Evolutionary conservation across 2,888 invertebrate species (phyloP), one percentile per base, ranked within the genome.

Genomic region (Ashinkailepas kermadecensis): DNA sequence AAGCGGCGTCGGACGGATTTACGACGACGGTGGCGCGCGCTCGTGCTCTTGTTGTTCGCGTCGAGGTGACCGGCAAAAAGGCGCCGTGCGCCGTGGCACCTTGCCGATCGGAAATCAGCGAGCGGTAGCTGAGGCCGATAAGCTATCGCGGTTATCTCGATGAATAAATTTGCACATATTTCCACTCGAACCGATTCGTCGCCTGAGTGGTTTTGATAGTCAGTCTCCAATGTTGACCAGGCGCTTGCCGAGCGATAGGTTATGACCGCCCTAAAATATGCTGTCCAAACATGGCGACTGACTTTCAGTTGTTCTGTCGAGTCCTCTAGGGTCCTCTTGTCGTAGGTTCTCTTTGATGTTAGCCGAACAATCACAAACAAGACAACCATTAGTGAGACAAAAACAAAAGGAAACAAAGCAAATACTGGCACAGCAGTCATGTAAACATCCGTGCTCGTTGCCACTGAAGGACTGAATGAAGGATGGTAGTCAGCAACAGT

Each of bases 131-230:
- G 18, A 15, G 18, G 13, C 15, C 62, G 62, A 62, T 62, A 62
- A 62, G 62, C 62, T 62, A 62, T 62, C 62, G 62, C 15, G 18
- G 62, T 15, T 62, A 62, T 62, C 62, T 9, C 62, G 18, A 56
- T 70, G 82, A 64, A 81, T 70, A 80, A 82, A 80, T 56, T 74
- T 59, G 39, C 80, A 81, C 64, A 80, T 62, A 81, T 58, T 81
- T 79, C 58, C 58, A 70, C 79, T 56, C 80, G 80, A 82, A 80
- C 62, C 62, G 56, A 80, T 82, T 80, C 81, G 21, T 67, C 18
- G 62, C 58, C 54, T 80, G n/a, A 64, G 62, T 80, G 81, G 56
- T 74, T 80, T 81, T 58, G 82, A 80, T 64, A 70, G 65, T 18
- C 62, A 62, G 18, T 62, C 62, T 62, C 62, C 18, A 15, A 13